Base-by-base conservation (phyloP, 2,888 invertebrate species). In the Formica aserva region DNA sequence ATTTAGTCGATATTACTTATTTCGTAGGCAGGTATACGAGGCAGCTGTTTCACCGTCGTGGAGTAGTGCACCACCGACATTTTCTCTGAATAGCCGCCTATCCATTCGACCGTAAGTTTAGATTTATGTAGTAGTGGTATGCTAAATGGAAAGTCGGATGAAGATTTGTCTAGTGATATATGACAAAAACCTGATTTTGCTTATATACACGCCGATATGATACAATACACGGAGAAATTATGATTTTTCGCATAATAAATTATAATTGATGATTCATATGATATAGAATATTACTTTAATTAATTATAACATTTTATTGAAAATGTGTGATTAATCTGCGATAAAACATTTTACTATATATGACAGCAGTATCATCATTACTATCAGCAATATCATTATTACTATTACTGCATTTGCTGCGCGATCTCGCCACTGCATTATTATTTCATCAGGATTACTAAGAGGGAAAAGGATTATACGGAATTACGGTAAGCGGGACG, bases 1-100 rank as follows among this genome's bases (percentile, higher is more conserved):
- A 77, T 71, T 77, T 77, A 57, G 72, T 55, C 38, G 71, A 57
- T 71, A 72, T 77, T 71, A 77, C 72, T 77, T 77, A 77, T 77
- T 77, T 77, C 77, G 72, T 22, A 29, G 38, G 38, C n/a, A 22
- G 38, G 29, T 29, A 71, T 77, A 77, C 72, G 77, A 77, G 77
- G 41, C 41, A 77, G 72, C 77, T 77, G 72, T 77, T 77, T 77
- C 77, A 71, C 41, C 55, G 72, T 77, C 55, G 26, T 29, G 38
- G 38, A 72, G 41, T 6, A 57, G 29, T 15, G 77, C 72, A 11
- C 72, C 52, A 71, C 29, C 77, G 38, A 72, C 72, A 71, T 77
- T 77, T 77, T 71, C 77, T 77, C 77, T 55, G 77, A 77, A 77
- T 71, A 62, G 77, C 29, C 72, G 29, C 77, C 77, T 29, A 77